Conservation (phyloP, 2,888 invertebrate genomes). For the Neoitamus cyanurus region DNA sequence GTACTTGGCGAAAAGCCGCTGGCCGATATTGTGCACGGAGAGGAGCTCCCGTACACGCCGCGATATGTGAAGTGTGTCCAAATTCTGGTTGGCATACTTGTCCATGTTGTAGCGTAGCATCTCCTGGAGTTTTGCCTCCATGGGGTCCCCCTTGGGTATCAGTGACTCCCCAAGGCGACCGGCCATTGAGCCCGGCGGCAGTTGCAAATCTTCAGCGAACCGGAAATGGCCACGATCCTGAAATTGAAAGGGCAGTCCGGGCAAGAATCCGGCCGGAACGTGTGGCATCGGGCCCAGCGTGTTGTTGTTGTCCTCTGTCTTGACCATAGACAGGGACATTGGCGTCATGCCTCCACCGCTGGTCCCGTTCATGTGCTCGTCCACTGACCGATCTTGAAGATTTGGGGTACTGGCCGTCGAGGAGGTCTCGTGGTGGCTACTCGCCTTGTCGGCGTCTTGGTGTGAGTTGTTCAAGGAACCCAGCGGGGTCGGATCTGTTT, state of each 20-base stretch:
- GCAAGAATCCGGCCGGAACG: conserved; percentile 68
- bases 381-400: conserved; percentile 58
- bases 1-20: conserved; percentile 98
- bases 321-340: conserved; percentile 66
- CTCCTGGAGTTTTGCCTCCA: conserved; percentile 93
- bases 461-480: conserved; percentile 53
- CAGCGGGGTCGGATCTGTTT: conserved; percentile 59
- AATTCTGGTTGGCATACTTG: conserved; percentile 91
- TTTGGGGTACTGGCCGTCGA: conserved; percentile 68
- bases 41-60: conserved; percentile 92
- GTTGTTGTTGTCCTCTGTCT: conserved; percentile 70
- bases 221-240: conserved; percentile 85
- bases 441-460: conserved; percentile 56
- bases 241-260: conserved; percentile 77
- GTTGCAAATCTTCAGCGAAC: conserved; percentile 84
- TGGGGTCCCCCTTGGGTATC: conserved; percentile 92
- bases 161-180: conserved; percentile 88
- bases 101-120: conserved; percentile 96
- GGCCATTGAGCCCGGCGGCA: conserved; percentile 84
- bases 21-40: conserved; percentile 98
- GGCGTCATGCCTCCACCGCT: conserved; percentile 54
- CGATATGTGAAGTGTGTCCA: conserved; percentile 95
- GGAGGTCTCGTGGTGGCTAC: conserved; percentile 62
- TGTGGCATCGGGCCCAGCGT: conserved; percentile 56
- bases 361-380: conserved; percentile 54